Evolutionary conservation across 2,113 vertebrate genomes (phyloP), one percentile per base, ranked within the genome.

Genomic region (Apodemus speciosus): DNA sequence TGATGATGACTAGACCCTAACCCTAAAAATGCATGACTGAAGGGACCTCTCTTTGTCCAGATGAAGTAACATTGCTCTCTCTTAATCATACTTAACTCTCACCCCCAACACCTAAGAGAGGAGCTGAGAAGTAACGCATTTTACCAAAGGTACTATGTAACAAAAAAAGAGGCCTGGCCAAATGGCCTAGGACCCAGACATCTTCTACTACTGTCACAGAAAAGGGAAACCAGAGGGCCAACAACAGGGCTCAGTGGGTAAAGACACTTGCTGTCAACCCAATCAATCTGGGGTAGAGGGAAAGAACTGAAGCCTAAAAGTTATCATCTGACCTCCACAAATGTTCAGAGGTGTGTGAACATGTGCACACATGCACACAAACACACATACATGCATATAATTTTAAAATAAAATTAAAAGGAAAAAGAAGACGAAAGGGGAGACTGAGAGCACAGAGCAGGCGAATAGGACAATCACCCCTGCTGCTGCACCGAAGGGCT

Each of bases 401-500:
- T 40, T 60, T 81, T 40, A 46, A 46, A 46, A 32, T 10, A 7
- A 64, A 14, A 81, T 25, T 7, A 64, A 62, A 62, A 27, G 8
- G 25, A 83, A 60, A 43, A 43, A 2, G 18, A 62, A 43, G 53
- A 25, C 11, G 16, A 83, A 15, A 58, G 10, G 4, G 38, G 30
- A 95, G 25, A 53, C 32, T 20, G 30, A 21, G 9, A 56, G 58
- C 13, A 38, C 18, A 46, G 51, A 90, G 14, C 18, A 20, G 13
- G 16, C 2, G 68, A 40, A 27, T 2, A 23, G 30, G 7, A 62
- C 6, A 8, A 46, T 2, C 10, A 89, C 38, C 3, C 86, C 7
- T 95, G 85, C 60, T 98, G 97, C 16, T 99, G 60, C 9, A 97
- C 91, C 91, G 99, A 96, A 90, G 99, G 97, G 68, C 97, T 97